A percentile compares a stretch with the other conserved stretches of the same genome.
phyloP scores from a whole-genome alignment of 2,113 vertebrate species.

The Tragelaphus imberbis region DNA sequence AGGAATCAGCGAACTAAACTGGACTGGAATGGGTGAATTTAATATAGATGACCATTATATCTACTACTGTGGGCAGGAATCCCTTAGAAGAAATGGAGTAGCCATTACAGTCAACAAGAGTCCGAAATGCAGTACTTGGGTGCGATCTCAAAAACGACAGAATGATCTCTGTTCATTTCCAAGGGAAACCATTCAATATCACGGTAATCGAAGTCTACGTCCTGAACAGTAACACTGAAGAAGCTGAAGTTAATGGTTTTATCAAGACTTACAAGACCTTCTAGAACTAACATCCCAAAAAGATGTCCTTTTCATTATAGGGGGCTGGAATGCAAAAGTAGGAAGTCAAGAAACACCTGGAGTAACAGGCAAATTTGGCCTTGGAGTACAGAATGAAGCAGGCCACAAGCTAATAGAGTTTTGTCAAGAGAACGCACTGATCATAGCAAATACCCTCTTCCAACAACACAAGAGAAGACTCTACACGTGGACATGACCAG shows the following conservation, averaged over 20 bases:
- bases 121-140: background rate
- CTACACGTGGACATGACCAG: background rate
- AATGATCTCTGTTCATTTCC: background rate
- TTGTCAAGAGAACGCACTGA: background rate
- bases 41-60: background rate
- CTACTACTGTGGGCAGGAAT: background rate
- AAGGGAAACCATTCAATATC: background rate
- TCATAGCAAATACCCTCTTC: background rate
- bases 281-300: background rate
- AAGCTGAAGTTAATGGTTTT: background rate
- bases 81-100: background rate
- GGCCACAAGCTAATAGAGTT: background rate
- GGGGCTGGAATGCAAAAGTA: background rate
- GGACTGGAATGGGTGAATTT: background rate
- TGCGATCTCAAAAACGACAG: background rate
- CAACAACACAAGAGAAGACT: background rate
- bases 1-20: background rate
- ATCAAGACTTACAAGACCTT: background rate
- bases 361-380: background rate
- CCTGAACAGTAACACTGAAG: background rate
- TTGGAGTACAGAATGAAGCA: background rate
- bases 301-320: background rate
- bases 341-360: background rate
- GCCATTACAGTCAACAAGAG: background rate
- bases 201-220: background rate